Base-by-base conservation (phyloP, 2,797 vertebrate species). In the Chanos chanos region DNA sequence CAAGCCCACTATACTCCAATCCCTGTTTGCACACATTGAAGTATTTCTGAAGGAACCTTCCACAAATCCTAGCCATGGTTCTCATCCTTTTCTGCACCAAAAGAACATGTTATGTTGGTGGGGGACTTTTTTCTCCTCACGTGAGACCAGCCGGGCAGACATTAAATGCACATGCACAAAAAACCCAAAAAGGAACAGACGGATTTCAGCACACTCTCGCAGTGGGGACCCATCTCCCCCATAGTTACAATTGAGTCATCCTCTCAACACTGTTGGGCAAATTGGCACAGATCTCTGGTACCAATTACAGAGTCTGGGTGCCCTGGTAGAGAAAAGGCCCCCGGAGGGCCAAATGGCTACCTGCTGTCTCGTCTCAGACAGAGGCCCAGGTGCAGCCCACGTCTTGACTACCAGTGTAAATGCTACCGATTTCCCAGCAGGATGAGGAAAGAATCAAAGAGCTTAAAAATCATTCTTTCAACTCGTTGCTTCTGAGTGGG, bases 271-370 rank as follows among this genome's bases (percentile, higher is more conserved):
- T 2, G 6, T 36, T 9, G 0, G 22, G 19, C 22, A 16, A n/a
- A 48, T 28, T 31, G 41, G 53, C 25, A 48, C 53, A 51, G 48
- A 12, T 21, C 39, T 67, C 64, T 72, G 70, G 50, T 60, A 53
- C 48, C 65, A 59, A 67, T 71, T 71, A 63, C 22, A 45, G 18
- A 24, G 28, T 59, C 52, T 52, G 58, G 52, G 34, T 43, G 40
- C 34, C 44, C 36, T 40, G 36, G 9, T 30, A 25, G 22, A 43
- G 31, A 33, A 33, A 30, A 60, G 28, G 43, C 27, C 52, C 10
- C 47, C 27, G 49, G 27, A 60, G 30, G 12, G 10, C 22, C 47
- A 72, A 64, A 72, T 60, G 63, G 50, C 70, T 47, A 48, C 51
- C 59, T 64, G 63, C 66, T 64, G 61, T 19, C 40, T 18, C 22